phyloP scores from a whole-genome alignment of 2,797 vertebrate genomes.

The Lindbergichthys nudifrons region DNA sequence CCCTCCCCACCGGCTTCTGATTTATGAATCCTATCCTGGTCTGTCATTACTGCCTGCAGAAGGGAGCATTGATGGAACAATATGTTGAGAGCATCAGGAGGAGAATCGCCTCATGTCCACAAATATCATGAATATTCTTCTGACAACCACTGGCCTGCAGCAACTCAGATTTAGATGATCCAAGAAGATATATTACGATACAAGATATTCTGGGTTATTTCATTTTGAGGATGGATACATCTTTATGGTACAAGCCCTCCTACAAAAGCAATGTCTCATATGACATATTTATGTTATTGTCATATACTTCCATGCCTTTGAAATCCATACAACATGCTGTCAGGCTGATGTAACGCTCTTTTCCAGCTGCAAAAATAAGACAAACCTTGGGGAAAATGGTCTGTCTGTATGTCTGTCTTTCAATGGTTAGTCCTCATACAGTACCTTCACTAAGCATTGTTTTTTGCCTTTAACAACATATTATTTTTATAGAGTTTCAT shows the following conservation, averaged over 20 bases:
- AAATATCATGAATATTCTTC: constrained; percentile 72
- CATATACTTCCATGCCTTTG: constrained; percentile 5
- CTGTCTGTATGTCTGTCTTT: no score
- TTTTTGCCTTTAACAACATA: background rate
- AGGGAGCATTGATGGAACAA: constrained; percentile 74
- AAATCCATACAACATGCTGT: background rate
- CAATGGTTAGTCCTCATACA: background rate
- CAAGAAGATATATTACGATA: constrained; percentile 44
- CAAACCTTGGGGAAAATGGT: background rate
- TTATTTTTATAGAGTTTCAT: constrained; percentile 8
- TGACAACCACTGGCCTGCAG: constrained; percentile 65
- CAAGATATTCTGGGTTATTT: constrained; percentile 37
- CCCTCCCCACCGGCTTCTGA: constrained; percentile 68
- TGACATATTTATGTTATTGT: constrained; percentile 16
- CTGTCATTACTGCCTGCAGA: constrained; percentile 75
- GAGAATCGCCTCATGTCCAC: constrained; percentile 63
- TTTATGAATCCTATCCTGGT: constrained; percentile 75
- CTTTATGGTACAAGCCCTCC: constrained; percentile 11
- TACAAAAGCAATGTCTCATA: constrained; percentile 19
- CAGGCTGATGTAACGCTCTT: background rate
- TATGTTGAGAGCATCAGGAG: constrained; percentile 66
- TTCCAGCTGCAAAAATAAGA: constrained; percentile 11
- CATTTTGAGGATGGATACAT: constrained; percentile 20
- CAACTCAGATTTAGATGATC: constrained; percentile 41
- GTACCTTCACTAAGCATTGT: background rate